A percentile compares a stretch with the other conserved stretches of the same genome.
phyloP scores from a whole-genome alignment of 2,797 vertebrate species.

The Tenualosa thibaudeaui region DNA sequence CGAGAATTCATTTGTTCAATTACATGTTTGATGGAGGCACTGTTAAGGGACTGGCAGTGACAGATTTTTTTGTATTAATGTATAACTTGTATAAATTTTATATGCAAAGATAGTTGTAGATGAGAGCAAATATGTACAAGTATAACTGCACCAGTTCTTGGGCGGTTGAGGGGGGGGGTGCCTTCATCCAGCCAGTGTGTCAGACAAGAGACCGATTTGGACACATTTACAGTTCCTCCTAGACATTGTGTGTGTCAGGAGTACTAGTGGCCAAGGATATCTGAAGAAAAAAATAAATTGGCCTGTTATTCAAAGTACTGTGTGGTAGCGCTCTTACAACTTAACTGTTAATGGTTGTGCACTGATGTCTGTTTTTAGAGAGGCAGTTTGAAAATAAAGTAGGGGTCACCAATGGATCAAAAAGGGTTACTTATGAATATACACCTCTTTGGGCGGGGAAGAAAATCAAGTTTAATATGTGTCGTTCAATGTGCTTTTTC shows the following conservation, averaged over 20 bases:
- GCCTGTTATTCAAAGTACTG: background rate
- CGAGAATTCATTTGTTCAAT: constrained; percentile 17
- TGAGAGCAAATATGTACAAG: constrained; percentile 17
- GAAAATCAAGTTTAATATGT: constrained; percentile 50
- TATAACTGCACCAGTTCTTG: background rate
- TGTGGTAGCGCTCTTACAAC: background rate
- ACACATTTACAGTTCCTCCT: constrained; percentile 26
- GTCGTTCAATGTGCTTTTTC: constrained; percentile 58
- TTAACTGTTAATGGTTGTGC: constrained; percentile 50
- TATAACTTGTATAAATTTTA: constrained; percentile 25
- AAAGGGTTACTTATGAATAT: constrained; percentile 61
- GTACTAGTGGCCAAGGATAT: background rate
- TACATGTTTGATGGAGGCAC: background rate
- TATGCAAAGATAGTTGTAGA: constrained; percentile 18
- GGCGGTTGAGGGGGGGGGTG: too few species aligned
- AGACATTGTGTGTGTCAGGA: background rate
- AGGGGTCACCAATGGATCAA: constrained; percentile 55
- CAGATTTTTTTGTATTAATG: constrained; percentile 22
- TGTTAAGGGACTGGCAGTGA: constrained; percentile 1
- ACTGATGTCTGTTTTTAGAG: constrained; percentile 45
- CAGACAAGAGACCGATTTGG: constrained; percentile 17
- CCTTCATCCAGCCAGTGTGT: background rate
- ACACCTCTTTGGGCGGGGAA: constrained; percentile 46
- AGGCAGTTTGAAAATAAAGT: constrained; percentile 40
- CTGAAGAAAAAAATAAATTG: background rate